phyloP scores from a whole-genome alignment of 2,888 invertebrate genomes.

The Lydus trimaculatus region DNA sequence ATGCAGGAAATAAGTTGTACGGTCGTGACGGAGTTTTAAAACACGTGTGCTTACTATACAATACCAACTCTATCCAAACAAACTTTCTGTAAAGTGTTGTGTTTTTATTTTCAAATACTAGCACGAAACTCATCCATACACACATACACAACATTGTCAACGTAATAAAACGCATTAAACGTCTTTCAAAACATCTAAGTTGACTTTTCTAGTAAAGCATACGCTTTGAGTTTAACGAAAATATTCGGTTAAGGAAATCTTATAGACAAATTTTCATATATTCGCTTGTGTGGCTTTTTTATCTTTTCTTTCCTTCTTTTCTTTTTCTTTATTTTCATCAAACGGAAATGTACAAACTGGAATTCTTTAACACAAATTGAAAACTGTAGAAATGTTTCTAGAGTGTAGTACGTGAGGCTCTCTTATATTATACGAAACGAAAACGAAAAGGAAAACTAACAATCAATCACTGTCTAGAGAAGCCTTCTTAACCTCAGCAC shows the following conservation, averaged over 20 bases:
- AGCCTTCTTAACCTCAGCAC: constrained; percentile 49
- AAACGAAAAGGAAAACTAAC: constrained; percentile 43
- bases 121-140: not conserved
- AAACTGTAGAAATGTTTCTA: constrained; percentile 32
- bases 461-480: constrained; percentile 52
- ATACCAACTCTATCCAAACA: constrained; percentile 14
- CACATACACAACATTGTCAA: not conserved
- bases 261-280: not conserved
- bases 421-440: constrained; percentile 35
- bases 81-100: not conserved
- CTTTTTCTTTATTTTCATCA: not conserved
- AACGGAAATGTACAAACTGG: constrained; percentile 7
- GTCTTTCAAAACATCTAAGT: not conserved
- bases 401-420: constrained; percentile 27
- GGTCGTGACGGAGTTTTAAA: constrained; percentile 23
- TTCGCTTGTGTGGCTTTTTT: not conserved
- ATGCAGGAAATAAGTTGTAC: constrained; percentile 11
- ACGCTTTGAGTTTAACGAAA: not conserved
- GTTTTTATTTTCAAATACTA: not conserved
- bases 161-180: not conserved
- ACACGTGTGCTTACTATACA: constrained; percentile 27
- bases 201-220: not conserved
- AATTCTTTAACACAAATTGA: constrained; percentile 31
- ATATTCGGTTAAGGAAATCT: not conserved
- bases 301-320: no score